phyloP scores from a whole-genome alignment of 2,888 invertebrate genomes.

The Anthrax anthrax region DNA sequence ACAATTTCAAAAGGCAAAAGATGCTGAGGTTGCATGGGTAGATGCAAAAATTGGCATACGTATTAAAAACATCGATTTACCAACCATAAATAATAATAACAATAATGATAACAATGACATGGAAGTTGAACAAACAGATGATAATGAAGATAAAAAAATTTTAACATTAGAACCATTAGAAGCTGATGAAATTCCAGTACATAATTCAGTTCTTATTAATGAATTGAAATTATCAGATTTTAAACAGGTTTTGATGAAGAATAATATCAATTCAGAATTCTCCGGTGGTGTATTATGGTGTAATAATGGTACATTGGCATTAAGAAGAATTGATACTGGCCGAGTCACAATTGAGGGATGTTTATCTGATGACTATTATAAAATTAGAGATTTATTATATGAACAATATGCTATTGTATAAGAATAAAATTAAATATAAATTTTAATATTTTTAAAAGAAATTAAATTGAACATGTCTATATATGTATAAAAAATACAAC shows the following conservation, averaged over 20 bases:
- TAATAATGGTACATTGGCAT: slow-evolving; percentile 77
- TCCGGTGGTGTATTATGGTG: slow-evolving; percentile 87
- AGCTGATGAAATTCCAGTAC: slow-evolving; percentile 43
- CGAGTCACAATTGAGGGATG: slow-evolving; percentile 88
- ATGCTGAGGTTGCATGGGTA: slow-evolving; percentile 94
- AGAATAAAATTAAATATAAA: no score
- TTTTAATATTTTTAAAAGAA: no score
- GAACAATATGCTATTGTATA: slow-evolving; percentile 93
- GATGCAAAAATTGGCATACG: slow-evolving; percentile 59
- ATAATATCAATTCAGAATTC: slow-evolving; percentile 73
- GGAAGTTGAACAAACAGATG: slow-evolving; percentile 14
- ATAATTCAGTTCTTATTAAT: slow-evolving; percentile 82
- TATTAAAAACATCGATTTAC: slow-evolving; percentile 43
- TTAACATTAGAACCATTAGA: slow-evolving; percentile 53
- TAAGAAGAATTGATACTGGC: slow-evolving; percentile 80
- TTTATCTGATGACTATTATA: slow-evolving; percentile 87
- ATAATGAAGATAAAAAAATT: slow-evolving; percentile 42
- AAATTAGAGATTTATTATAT: slow-evolving; percentile 81
- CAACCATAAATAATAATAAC: no score
- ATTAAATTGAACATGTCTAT: no score
- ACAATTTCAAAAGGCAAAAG: slow-evolving; percentile 69
- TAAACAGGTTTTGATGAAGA: slow-evolving; percentile 60
- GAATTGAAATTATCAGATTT: slow-evolving; percentile 86
- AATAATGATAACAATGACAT: slow-evolving; percentile 24
- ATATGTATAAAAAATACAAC: no score